A percentile compares a stretch with the other conserved stretches of the same genome.
These are phyloP conservation scores for Himalopsyche tibetana DNA, from an alignment of 2,888 invertebrate species.

Conservation along the genomic window DNA sequence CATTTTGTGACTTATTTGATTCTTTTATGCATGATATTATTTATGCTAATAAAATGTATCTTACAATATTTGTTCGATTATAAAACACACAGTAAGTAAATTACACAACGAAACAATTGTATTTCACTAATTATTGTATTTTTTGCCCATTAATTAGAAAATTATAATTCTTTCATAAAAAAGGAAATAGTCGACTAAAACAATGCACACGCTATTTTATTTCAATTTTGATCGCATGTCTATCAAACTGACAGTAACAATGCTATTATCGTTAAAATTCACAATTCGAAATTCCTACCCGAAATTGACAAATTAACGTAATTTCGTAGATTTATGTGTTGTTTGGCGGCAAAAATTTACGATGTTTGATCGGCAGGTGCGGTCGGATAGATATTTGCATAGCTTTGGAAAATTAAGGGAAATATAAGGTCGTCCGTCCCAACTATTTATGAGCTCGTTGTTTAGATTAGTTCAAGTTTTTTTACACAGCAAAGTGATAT, in stretches of 20 bases:
- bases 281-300: not conserved
- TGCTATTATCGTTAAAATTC: not conserved
- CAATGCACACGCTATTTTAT: too few species aligned
- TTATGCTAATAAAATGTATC: too few species aligned
- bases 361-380: conserved; percentile 22
- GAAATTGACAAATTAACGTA: conserved; percentile 27
- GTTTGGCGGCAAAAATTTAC: conserved; percentile 4
- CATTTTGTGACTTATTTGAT: too few species aligned
- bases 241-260: not conserved
- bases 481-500: not conserved
- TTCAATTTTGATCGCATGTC: not conserved
- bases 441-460: not conserved
- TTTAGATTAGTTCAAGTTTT: not conserved
- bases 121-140: too few species aligned
- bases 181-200: too few species aligned
- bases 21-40: too few species aligned
- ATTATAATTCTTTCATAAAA: too few species aligned
- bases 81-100: too few species aligned
- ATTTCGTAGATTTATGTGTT: conserved; percentile 24
- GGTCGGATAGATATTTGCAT: conserved; percentile 26
- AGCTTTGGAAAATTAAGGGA: conserved; percentile 34
- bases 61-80: too few species aligned
- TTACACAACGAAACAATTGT: too few species aligned
- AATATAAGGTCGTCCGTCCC: not conserved
- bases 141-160: too few species aligned